Percentiles rank a stretch among this genome's conserved stretches.
These are phyloP conservation scores for Orthonyx spaldingii DNA, from an alignment of 2,113 vertebrate genomes.

Conservation along the genomic window DNA sequence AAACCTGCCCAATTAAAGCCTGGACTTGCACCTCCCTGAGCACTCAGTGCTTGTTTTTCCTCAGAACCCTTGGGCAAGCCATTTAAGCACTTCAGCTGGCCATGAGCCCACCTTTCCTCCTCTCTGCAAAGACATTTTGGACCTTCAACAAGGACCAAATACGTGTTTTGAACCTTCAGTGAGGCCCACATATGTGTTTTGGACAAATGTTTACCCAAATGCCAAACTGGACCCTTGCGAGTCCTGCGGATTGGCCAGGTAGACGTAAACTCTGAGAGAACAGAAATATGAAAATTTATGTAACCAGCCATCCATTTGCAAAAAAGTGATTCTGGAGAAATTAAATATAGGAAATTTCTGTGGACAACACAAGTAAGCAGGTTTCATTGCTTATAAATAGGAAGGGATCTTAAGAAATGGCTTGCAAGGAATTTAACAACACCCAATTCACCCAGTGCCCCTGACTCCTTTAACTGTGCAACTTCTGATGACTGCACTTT, in stretches of 20 bases:
- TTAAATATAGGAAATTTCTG: not conserved
- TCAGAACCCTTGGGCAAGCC: not conserved
- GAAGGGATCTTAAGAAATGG: not conserved
- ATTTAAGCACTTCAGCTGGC: not conserved
- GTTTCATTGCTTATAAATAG: not conserved
- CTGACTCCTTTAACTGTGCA: not conserved
- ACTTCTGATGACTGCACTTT: not conserved
- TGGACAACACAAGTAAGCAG: not conserved
- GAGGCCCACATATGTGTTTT: not conserved
- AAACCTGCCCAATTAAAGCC: not conserved
- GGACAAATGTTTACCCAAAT: not conserved
- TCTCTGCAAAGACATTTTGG: not conserved
- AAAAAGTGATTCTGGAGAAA: not conserved
- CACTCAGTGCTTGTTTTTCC: not conserved
- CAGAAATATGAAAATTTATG: not conserved
- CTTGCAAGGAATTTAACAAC: not conserved
- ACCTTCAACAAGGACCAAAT: not conserved
- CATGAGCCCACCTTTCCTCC: not conserved
- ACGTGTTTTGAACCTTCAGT: not conserved
- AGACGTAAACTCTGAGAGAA: not conserved
- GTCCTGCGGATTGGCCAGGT: not conserved
- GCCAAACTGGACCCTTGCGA: not conserved
- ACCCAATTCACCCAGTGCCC: not conserved
- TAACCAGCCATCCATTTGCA: not conserved
- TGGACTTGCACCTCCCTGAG: not conserved